These are phyloP conservation scores for Chrysolina americana DNA, from an alignment of 2,888 invertebrate genomes.

Conservation along the genomic window DNA sequence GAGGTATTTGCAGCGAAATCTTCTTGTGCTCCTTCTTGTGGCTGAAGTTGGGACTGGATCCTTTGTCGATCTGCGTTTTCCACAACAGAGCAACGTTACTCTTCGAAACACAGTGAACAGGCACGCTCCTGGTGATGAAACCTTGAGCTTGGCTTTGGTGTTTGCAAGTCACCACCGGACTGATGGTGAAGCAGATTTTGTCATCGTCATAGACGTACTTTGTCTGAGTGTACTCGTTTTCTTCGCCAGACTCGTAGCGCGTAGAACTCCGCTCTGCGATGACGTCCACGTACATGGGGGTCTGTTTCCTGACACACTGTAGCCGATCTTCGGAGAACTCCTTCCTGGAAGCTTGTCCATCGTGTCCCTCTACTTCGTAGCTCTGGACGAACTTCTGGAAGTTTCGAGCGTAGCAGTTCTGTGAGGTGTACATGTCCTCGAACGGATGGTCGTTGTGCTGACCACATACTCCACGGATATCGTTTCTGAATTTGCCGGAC, in stretches of 20 bases:
- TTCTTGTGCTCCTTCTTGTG: constrained; percentile 66
- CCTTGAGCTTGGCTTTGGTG: constrained; percentile 62
- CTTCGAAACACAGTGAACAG: constrained; percentile 69
- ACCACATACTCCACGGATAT: constrained; percentile 79
- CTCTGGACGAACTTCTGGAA: constrained; percentile 73
- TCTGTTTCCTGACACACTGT: constrained; percentile 64
- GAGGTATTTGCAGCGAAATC: constrained; percentile 65
- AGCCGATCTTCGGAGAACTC: constrained; percentile 66
- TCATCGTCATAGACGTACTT: constrained; percentile 72
- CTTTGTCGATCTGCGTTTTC: constrained; percentile 69
- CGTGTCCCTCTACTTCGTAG: constrained; percentile 72
- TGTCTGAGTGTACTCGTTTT: constrained; percentile 68
- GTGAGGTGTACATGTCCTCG: constrained; percentile 75
- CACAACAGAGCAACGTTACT: constrained; percentile 60
- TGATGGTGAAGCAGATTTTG: constrained; percentile 76
- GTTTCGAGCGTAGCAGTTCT: constrained; percentile 72
- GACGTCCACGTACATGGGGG: constrained; percentile 67
- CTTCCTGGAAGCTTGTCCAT: constrained; percentile 60
- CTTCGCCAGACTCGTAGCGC: background rate
- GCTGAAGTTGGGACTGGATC: constrained; percentile 71
- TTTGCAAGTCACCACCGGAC: constrained; percentile 74
- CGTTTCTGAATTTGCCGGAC: constrained; percentile 70
- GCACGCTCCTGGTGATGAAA: constrained; percentile 68
- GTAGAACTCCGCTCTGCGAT: constrained; percentile 61
- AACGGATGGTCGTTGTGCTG: constrained; percentile 74